Evolutionary conservation across 2,797 vertebrate genomes (phyloP).

Genomic region (Pitangus sulphuratus): DNA sequence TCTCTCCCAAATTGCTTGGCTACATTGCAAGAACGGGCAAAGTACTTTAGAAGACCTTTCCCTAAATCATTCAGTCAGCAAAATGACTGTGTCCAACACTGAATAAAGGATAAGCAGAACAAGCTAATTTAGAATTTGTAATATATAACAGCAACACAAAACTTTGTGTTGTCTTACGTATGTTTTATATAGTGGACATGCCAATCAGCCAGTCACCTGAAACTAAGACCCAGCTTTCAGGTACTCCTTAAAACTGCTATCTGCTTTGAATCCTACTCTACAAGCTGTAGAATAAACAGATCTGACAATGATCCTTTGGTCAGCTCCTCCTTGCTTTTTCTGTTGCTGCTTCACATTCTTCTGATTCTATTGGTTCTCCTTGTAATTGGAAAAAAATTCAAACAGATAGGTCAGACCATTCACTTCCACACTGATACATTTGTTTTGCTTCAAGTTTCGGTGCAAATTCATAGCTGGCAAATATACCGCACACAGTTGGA

Average conservation of each 20-base stretch:
- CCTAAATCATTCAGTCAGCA: not conserved
- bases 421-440: not conserved
- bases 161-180: rapidly evolving
- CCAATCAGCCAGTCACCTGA: not conserved
- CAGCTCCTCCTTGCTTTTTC: not conserved
- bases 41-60: not conserved
- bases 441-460: not conserved
- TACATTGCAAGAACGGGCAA: rapidly evolving
- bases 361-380: not conserved
- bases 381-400: not conserved
- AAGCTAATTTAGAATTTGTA: not conserved
- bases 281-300: not conserved
- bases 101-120: not conserved
- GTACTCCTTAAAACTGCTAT: not conserved
- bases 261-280: not conserved
- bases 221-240: not conserved
- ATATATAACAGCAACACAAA: not conserved
- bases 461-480: not conserved
- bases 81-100: not conserved
- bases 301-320: not conserved
- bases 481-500: not conserved
- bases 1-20: not conserved
- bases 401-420: not conserved
- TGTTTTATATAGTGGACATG: not conserved
- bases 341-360: not conserved